phyloP scores from a whole-genome alignment of 1,140 invertebrate species.

The Theocolax elegans region DNA sequence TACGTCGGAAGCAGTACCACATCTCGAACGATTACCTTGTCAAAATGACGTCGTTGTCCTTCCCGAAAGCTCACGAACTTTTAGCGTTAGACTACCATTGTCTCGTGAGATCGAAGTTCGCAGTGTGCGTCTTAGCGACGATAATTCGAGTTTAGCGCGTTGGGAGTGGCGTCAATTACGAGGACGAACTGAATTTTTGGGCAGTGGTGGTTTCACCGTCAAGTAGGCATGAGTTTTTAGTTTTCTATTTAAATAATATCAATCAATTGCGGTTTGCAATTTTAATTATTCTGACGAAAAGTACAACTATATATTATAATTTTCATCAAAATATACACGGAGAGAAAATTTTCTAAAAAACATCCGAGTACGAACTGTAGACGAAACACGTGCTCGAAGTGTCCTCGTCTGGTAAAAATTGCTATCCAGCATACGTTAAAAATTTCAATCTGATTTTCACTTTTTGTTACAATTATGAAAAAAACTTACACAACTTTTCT shows the following conservation, averaged over 20 bases:
- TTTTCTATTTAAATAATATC: too few relatives aligned
- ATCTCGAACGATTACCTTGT: slow-evolving; percentile 61
- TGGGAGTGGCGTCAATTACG: slow-evolving; percentile 54
- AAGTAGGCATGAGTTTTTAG: slow-evolving; percentile 40
- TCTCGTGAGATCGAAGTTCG: slow-evolving; percentile 48
- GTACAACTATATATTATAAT: too few relatives aligned
- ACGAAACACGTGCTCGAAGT: too few relatives aligned
- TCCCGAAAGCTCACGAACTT: slow-evolving; percentile 46
- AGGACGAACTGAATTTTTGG: slow-evolving; percentile 50
- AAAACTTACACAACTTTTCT: too few relatives aligned
- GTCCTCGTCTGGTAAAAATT: too few relatives aligned
- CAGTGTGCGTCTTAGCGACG: slow-evolving; percentile 45
- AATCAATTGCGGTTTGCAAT: too few relatives aligned
- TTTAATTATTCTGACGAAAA: too few relatives aligned
- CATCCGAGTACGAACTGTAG: too few relatives aligned
- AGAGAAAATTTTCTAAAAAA: neutral
- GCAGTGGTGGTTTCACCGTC: slow-evolving; percentile 49
- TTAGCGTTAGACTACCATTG: slow-evolving; percentile 54
- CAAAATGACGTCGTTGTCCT: slow-evolving; percentile 55
- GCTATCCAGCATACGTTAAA: too few relatives aligned
- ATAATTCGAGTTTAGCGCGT: slow-evolving; percentile 36
- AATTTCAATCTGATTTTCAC: too few relatives aligned
- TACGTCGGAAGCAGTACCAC: slow-evolving; percentile 56
- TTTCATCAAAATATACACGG: too few relatives aligned
- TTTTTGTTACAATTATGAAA: too few relatives aligned